Percentiles rank a stretch among this genome's conserved stretches.
Conservation (phyloP, 2,113 vertebrate genomes). For the Lamprotornis superbus region DNA sequence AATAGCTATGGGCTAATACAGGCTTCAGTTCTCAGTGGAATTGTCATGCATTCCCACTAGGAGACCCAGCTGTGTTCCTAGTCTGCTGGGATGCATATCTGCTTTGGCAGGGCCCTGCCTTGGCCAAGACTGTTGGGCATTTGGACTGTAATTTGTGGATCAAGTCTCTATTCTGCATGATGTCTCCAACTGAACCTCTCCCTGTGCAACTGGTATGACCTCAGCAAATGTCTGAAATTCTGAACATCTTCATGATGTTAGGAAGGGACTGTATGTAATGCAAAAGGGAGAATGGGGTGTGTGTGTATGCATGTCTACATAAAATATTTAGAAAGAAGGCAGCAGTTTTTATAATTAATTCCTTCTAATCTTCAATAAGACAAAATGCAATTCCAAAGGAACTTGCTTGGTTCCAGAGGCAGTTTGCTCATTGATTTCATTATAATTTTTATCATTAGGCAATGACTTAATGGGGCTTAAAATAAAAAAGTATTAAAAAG, state of each 20-base stretch:
- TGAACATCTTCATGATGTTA: neutral
- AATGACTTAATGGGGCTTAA: conserved; percentile 8
- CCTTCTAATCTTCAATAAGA: neutral
- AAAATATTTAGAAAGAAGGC: neutral
- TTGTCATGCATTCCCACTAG: neutral
- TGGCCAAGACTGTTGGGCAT: neutral
- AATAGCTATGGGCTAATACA: neutral
- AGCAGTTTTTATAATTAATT: neutral
- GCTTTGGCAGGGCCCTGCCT: neutral
- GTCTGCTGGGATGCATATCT: neutral
- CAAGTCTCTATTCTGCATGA: neutral
- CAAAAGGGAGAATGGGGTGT: neutral
- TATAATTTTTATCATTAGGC: conserved; percentile 27
- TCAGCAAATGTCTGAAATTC: neutral
- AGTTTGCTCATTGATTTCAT: neutral
- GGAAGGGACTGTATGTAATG: neutral
- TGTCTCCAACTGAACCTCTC: neutral
- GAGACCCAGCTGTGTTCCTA: neutral
- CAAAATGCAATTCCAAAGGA: neutral
- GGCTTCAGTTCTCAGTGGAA: neutral
- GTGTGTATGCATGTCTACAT: accelerated
- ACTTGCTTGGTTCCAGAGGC: neutral
- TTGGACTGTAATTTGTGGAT: neutral
- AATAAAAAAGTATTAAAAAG: neutral
- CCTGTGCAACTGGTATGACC: neutral